These are phyloP conservation scores for Tenthredo livida DNA, from an alignment of 2,888 invertebrate species.

Conservation along the genomic window DNA sequence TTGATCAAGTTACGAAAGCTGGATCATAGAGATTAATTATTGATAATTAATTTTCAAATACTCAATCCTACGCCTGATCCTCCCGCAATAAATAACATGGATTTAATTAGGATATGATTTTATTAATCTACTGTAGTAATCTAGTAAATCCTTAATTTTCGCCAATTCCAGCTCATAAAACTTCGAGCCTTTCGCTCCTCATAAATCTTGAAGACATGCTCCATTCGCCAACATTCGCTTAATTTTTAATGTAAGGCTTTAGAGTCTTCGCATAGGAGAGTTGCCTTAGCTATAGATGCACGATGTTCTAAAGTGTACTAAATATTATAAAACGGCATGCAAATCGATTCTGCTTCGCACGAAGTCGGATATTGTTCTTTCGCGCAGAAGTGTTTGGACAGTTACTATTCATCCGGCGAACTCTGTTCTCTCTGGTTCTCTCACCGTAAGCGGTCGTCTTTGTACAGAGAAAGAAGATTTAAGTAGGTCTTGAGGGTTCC, in stretches of 20 bases:
- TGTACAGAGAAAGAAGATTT: background rate
- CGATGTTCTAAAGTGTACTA: background rate
- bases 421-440: too few relatives aligned
- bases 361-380: background rate
- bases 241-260: background rate
- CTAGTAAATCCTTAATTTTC: too few relatives aligned
- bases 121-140: too few relatives aligned
- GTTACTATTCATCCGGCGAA: background rate
- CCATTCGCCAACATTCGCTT: background rate
- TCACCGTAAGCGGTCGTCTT: background rate
- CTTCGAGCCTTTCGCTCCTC: too few relatives aligned
- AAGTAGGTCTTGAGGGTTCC: background rate
- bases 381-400: background rate
- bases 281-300: background rate
- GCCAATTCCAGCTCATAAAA: too few relatives aligned
- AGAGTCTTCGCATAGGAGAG: background rate
- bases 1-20: too few relatives aligned
- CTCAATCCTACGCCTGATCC: too few relatives aligned
- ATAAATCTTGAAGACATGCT: background rate
- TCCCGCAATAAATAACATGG: too few relatives aligned
- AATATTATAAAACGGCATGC: background rate
- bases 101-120: too few relatives aligned
- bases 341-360: background rate
- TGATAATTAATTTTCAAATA: too few relatives aligned
- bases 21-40: too few relatives aligned